These are phyloP conservation scores for Notothenia rossii DNA, from an alignment of 2,113 vertebrate species.

Conservation along the genomic window DNA sequence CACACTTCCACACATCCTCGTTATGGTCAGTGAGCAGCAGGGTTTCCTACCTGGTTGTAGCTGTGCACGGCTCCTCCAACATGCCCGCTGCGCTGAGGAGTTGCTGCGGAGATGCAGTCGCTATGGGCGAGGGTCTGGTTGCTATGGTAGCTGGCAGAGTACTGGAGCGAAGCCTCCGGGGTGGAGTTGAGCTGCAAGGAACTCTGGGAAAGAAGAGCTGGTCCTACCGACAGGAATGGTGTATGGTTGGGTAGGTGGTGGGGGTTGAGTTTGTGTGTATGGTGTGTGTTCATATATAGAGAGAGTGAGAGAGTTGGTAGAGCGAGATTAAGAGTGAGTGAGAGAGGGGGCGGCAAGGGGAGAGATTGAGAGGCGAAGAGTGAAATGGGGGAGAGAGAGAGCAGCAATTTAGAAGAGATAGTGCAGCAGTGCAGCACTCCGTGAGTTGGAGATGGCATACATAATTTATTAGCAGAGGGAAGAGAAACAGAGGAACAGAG, in stretches of 20 bases:
- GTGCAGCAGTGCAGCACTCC: slow-evolving; percentile 87
- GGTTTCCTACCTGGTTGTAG: slow-evolving; percentile 94
- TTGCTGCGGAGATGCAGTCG: slow-evolving; percentile 86
- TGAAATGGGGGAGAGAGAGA: slow-evolving; percentile 71
- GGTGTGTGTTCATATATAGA: neutral
- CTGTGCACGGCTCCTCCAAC: slow-evolving; percentile 92
- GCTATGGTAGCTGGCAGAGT: slow-evolving; percentile 98
- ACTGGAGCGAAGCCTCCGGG: slow-evolving; percentile 97
- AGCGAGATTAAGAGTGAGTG: slow-evolving; percentile 60
- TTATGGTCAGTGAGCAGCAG: neutral
- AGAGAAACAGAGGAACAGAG: slow-evolving; percentile 73
- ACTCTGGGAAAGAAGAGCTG: slow-evolving; percentile 97
- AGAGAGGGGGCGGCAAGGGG: slow-evolving; percentile 60
- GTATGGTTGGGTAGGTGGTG: slow-evolving; percentile 42
- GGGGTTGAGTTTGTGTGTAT: slow-evolving; percentile 45
- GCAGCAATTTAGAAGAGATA: slow-evolving; percentile 89
- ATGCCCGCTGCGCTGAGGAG: slow-evolving; percentile 89
- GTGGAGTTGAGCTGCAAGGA: slow-evolving; percentile 98
- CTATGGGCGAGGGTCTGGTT: slow-evolving; percentile 97
- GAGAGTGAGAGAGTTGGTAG: slow-evolving; percentile 45
- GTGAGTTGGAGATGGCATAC: slow-evolving; percentile 84
- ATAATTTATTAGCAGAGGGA: slow-evolving; percentile 86
- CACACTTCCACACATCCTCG: neutral
- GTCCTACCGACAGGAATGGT: slow-evolving; percentile 86
- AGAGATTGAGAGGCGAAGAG: slow-evolving; percentile 74